Percentiles rank a stretch among this genome's conserved stretches.
Evolutionary conservation across 2,888 invertebrate genomes (phyloP).

Genomic region (Gasteruption jaculator): DNA sequence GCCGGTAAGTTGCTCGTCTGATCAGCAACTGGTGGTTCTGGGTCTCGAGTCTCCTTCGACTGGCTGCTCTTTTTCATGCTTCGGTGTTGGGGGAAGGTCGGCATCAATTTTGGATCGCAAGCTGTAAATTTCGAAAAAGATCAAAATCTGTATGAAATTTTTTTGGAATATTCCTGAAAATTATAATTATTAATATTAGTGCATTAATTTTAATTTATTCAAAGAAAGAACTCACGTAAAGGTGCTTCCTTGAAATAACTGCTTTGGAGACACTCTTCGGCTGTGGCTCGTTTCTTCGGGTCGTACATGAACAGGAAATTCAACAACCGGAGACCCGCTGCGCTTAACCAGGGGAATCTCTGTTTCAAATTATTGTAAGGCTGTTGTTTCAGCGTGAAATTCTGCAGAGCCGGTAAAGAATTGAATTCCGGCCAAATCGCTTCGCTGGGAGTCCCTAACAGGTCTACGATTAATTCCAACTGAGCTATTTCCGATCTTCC

Average conservation of each 20-base stretch:
- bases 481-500: slow-evolving; percentile 92
- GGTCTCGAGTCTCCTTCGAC: slow-evolving; percentile 40
- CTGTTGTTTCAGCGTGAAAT: slow-evolving; percentile 84
- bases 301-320: slow-evolving; percentile 98
- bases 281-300: slow-evolving; percentile 90
- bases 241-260: slow-evolving; percentile 96
- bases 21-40: slow-evolving; percentile 51
- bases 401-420: slow-evolving; percentile 81
- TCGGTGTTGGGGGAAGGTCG: slow-evolving; percentile 94
- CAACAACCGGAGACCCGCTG: slow-evolving; percentile 81
- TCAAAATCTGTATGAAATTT: slow-evolving; percentile 2
- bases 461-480: slow-evolving; percentile 88
- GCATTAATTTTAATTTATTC: no score
- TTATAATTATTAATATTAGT: no score
- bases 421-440: slow-evolving; percentile 95
- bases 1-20: slow-evolving; percentile 74
- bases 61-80: slow-evolving; percentile 62
- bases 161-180: no score
- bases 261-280: slow-evolving; percentile 90
- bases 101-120: slow-evolving; percentile 96
- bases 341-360: slow-evolving; percentile 86
- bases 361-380: slow-evolving; percentile 94
- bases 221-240: slow-evolving; percentile 87
- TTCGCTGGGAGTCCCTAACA: slow-evolving; percentile 86
- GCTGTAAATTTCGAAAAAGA: slow-evolving; percentile 62